Base-by-base conservation (phyloP, 1,140 invertebrate genomes). In the Zaprionus vittiger region DNA sequence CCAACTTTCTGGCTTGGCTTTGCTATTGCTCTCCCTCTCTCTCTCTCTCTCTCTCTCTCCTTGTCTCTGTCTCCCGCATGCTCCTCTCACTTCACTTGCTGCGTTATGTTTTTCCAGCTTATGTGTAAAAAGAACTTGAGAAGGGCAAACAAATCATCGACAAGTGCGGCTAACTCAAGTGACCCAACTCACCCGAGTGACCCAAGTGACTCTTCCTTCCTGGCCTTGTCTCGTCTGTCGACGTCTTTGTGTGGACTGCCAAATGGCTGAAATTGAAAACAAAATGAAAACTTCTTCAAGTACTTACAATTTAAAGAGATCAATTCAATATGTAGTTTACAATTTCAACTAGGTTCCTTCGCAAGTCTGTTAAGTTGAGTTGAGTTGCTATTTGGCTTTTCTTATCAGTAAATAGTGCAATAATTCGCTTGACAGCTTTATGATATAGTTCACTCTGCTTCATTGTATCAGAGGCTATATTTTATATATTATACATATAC, bases 71-170 rank as follows among this genome's bases (percentile, higher is more conserved):
- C 31, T 31, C 31, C 7, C 3, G 31, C 31, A 34, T 34, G 31
- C 9, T 11, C n/a, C 41, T 17, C 7, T 7, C n/a, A 6, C 20
- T 26, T 15, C 17, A 24, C 34, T 47, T 28, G 12, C 47, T 52
- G 9, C 47, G 47, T 52, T 52, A 52, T 52, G 47, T 24, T 52
- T 52, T n/a, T 4, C 9, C 47, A 52, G 47, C 47, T 22, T 20
- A 52, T 52, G 47, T 52, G 47, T 52, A 24, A 52, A 24, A 52
- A 24, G 20, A 52, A 52, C 47, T 52, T 24, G 47, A 52, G 47
- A 12, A 52, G 47, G 20, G 47, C 47, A 52, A 52, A 52, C 47
- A 52, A 52, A 52, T 52, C 47, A 52, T 24, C 47, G 20, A 24
- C 47, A 52, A 38, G 31, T 44, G 38, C 31, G 54, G 15, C 24